Base-by-base conservation (phyloP, 2,797 vertebrate genomes). In the Coregonus ussuriensis region DNA sequence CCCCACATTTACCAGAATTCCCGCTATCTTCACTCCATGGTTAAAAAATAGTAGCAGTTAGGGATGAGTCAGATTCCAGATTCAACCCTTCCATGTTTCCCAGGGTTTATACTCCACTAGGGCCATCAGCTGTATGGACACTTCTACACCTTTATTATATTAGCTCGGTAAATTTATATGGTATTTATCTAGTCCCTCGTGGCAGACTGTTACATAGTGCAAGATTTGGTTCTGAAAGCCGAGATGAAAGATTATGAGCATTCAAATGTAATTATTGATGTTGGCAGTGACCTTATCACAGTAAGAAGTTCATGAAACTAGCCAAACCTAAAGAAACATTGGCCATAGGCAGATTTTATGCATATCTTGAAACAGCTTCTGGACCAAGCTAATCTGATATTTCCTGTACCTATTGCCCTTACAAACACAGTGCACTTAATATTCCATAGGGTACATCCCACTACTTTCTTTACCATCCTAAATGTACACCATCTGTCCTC, bases 401-500 rank as follows among this genome's bases (percentile, higher is more conserved):
- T 82, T 84, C 79, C 83, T 67, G 72, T 76, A 80, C 78, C 63
- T 53, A 76, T 77, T 82, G 80, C 82, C 68, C 78, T 89, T 82
- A 79, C 87, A 87, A 88, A 88, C 83, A 91, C 89, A 85, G 75
- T 25, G 74, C 71, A 84, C 81, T 87, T 81, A 79, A 67, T 87
- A 90, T 80, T 82, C 77, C 80, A 77, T 75, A 81, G 76, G 71
- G 35, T 21, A 73, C 81, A 79, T 76, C 88, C 82, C 84, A 85
- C 84, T 84, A 85, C 82, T 89, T 84, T 82, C 85, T 85, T 88
- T 84, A 82, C 89, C 86, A 84, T 90, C 83, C 77, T 86, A 79
- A 78, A 75, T 77, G 82, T n/a, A 11, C 74, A 75, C 77, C 76
- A 70, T 56, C 35, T 70, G 52, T 78, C 74, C 66, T 72, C 59